Base-by-base conservation (phyloP, 2,888 invertebrate genomes). In the Hartigia nigra region DNA sequence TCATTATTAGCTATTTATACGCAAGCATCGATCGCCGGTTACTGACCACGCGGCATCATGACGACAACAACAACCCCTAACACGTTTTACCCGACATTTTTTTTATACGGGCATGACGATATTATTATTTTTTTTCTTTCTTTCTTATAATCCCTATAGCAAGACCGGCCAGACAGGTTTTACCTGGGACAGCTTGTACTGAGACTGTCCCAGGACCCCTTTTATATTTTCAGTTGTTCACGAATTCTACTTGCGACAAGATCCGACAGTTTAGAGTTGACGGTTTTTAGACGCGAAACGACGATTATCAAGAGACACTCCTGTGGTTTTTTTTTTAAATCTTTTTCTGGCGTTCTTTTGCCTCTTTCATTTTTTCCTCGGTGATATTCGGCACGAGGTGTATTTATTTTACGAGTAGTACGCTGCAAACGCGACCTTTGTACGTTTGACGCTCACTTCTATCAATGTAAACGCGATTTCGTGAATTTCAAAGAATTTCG, bases 1-100 rank as follows among this genome's bases (percentile, higher is more conserved):
- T 89, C 88, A 90, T 90, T 90, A 91, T 91, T 90, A 91, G 90
- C 89, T 90, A 88, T 88, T 91, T 91, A 91, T 89, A 87, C 88
- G 85, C 86, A 82, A 82, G 77, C 86, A 90, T 90, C 87, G 90
- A 89, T 89, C 88, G 72, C 32, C 31, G 72, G 72, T 72, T 72
- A 72, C 31, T 9, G 86, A 79, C 79, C 79, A 84, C 82, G 81
- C 72, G 72, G 72, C 72, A 12, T 31, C 31, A 31, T 23, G 72
- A 34, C 72, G n/a, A 31, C 70, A 31, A 34, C 31, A 72, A 32
- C 23, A 34, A n/a, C 31, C n/a, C 55, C 9, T 5, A 85, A 85
- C 86, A 82, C 85, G 82, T 84, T 85, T 83, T 82, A 85, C 82
- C 83, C 85, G 84, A 83, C 84, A 81, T 86, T 78, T 72, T 78